Evolutionary conservation across 1,140 invertebrate genomes (phyloP), one percentile per base, ranked within the genome.

Genomic region (Mactra quadrangularis): DNA sequence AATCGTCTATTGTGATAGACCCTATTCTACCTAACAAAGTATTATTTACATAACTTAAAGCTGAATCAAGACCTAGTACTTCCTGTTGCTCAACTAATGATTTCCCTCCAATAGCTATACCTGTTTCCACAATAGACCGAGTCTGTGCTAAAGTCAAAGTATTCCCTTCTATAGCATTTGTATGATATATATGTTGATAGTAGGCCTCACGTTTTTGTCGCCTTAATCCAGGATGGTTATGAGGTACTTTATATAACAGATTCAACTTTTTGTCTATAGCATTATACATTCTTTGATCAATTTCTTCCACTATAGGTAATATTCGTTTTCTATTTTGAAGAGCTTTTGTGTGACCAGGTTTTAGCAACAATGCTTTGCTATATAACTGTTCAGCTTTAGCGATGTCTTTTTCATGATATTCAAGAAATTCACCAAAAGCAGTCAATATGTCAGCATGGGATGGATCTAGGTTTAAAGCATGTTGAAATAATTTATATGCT

Each of bases 11-110:
- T 4, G 95, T 95, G 22, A 98, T 96, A 72, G 93, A 93, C 47
- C 96, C 95, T 55, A 96, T 94, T 57, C 85, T 79, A 27, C 89
- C 90, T 19, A 98, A 94, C 55, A 99, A 94, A 78, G 96, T 97
- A n/a, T 95, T 95, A 93, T 99, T 99, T 15, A 99, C 96, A 92
- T 96, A 99, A 89, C 98, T 97, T 94, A 99, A 96, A 2, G 98
- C 98, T 33, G 97, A 95, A 94, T 99, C 98, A 90, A 99, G 86
- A 35, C 93, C 93, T 52, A 94, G 83, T 19, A 94, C 92, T 94
- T 99, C 98, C 94, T 99, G 99, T 90, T 99, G 98, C 91, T 99
- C 98, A 82, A 97, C 95, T 38, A 99, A 96, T 91, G 97, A 98
- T 84, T 99, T 99, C 0, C 98, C 98, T 60, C 95, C 96, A 3